phyloP scores from a whole-genome alignment of 2,113 vertebrate genomes.

The Furnarius figulus region DNA sequence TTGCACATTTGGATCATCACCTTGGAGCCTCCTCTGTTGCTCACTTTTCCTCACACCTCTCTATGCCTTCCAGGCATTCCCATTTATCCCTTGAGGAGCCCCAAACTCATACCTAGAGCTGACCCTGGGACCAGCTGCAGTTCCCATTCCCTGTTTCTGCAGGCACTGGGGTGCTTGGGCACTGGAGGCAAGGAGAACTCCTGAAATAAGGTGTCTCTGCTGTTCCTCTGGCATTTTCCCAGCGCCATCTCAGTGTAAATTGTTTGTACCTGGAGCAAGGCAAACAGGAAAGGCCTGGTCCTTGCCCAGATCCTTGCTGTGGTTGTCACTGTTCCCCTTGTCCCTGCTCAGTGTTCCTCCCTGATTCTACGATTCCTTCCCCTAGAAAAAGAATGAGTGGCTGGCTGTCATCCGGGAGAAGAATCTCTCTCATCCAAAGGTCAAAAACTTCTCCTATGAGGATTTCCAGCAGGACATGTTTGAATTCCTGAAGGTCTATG shows the following conservation, averaged over 20 bases:
- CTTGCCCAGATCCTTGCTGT: not conserved
- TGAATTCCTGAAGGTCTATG: slow-evolving; percentile 75
- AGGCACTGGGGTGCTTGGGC: not conserved
- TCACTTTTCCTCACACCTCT: rapidly evolving
- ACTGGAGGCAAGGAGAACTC: not conserved
- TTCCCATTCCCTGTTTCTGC: not conserved
- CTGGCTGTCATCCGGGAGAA: slow-evolving; percentile 76
- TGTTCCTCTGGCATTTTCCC: not conserved
- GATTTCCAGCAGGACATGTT: slow-evolving; percentile 82
- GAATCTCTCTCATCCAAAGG: slow-evolving; percentile 72
- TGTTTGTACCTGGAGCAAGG: not conserved
- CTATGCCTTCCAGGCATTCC: no score
- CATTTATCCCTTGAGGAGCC: not conserved
- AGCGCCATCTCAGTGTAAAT: not conserved
- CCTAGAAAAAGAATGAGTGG: slow-evolving; percentile 77
- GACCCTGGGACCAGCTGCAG: no score
- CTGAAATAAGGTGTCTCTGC: not conserved
- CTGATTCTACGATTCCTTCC: not conserved
- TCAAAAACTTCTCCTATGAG: slow-evolving; percentile 79
- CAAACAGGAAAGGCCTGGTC: not conserved
- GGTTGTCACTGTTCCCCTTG: not conserved
- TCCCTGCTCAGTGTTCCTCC: not conserved
- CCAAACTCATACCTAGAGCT: rapidly evolving
- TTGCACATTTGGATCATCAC: rapidly evolving
- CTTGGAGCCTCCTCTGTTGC: not conserved